A percentile compares a stretch with the other conserved stretches of the same genome.
Evolutionary conservation across 1,140 invertebrate species (phyloP).

Genomic region (Phymastichus coffea): DNA sequence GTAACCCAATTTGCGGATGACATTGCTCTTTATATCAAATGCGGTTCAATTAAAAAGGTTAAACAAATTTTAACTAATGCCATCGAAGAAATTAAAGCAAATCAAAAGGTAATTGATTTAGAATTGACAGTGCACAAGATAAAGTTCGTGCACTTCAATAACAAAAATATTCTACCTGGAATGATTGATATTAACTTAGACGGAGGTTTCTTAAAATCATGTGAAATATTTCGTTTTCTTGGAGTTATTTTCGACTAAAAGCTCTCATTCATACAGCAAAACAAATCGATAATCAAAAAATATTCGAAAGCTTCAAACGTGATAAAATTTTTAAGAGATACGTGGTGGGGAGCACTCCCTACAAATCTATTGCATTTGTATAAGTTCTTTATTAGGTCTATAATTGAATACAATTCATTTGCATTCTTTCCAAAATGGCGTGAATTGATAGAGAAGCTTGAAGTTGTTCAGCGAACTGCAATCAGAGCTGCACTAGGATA

Average conservation of each 20-base stretch:
- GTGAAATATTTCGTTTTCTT: not conserved
- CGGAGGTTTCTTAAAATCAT: not conserved
- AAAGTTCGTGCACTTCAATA: not conserved
- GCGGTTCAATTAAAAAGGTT: not conserved
- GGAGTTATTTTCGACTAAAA: not conserved
- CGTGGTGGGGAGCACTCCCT: not conserved
- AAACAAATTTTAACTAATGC: not conserved
- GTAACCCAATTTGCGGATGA: not conserved
- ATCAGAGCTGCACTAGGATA: slow-evolving; percentile 13
- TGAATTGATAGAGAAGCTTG: not conserved
- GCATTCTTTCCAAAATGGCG: not conserved
- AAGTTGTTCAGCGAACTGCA: not conserved
- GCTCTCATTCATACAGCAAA: too few relatives aligned
- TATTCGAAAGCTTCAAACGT: not conserved
- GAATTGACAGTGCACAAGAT: not conserved
- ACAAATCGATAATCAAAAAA: too few relatives aligned
- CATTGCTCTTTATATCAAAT: not conserved
- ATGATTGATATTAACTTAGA: not conserved
- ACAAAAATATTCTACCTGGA: not conserved
- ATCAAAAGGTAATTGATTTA: not conserved
- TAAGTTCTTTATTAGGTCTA: slow-evolving; percentile 21
- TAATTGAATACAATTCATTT: slow-evolving; percentile 12
- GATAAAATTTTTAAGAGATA: not conserved
- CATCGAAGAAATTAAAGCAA: not conserved
- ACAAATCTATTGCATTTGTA: slow-evolving; percentile 13